A percentile compares a stretch with the other conserved stretches of the same genome.
Evolutionary conservation across 2,888 invertebrate genomes (phyloP).

Genomic region (Molorchus minor): DNA sequence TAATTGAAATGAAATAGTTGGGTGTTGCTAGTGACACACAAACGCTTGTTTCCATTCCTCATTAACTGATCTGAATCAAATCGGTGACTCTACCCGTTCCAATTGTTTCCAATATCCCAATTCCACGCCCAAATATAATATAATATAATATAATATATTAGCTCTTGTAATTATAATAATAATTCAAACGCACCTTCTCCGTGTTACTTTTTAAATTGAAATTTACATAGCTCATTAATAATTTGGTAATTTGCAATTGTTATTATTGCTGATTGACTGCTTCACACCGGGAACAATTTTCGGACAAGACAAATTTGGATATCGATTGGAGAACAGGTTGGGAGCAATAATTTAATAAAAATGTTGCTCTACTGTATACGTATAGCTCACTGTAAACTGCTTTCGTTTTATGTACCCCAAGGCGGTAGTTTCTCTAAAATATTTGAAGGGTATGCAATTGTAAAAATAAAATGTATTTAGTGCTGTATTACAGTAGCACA

Average conservation of each 20-base stretch:
- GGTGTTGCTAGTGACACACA: neutral
- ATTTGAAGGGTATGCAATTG: too few species aligned
- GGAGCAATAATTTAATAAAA: neutral
- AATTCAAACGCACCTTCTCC: constrained; percentile 19
- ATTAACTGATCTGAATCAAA: constrained; percentile 9
- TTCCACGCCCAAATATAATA: constrained; percentile 25
- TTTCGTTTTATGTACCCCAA: too few species aligned
- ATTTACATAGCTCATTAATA: constrained; percentile 24
- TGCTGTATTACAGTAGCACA: too few species aligned
- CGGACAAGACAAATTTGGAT: constrained; percentile 18
- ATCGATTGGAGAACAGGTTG: constrained; percentile 13
- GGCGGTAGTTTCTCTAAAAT: too few species aligned
- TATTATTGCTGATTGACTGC: constrained; percentile 19
- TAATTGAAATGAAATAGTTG: neutral
- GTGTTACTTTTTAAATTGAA: constrained; percentile 18
- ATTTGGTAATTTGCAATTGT: constrained; percentile 24
- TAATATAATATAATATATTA: constrained; percentile 21
- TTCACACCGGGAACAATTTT: constrained; percentile 18
- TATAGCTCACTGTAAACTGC: too few species aligned
- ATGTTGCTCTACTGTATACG: too few species aligned
- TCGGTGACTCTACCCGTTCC: constrained; percentile 1
- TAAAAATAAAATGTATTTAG: too few species aligned
- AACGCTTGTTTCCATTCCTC: neutral
- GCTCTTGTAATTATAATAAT: constrained; percentile 18
- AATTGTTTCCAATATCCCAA: constrained; percentile 10